Evolutionary conservation across 2,113 vertebrate genomes (phyloP), one percentile per base, ranked within the genome.

Genomic region (Promerops cafer): DNA sequence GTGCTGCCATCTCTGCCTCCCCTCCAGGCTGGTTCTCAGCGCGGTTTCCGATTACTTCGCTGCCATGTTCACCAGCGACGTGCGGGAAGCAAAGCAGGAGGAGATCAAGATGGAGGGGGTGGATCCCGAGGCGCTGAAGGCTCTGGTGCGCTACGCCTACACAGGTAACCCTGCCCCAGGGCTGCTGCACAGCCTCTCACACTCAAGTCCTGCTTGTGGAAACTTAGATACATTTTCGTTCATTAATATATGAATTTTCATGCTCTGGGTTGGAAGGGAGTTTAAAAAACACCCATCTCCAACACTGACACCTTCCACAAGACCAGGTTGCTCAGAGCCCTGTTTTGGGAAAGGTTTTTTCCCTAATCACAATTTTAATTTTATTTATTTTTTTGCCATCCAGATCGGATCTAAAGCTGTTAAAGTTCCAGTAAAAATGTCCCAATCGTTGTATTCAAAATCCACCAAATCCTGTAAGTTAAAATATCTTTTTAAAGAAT

Each of bases 41-140:
- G 98, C 99, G 6, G 99, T 98, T 49, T 99, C 99, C 2, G 99
- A 99, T 97, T 99, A 99, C 92, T 99, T 99, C 97, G 99, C 99
- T 70, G 99, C 99, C 8, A 99, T 99, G 99, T 99, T 99, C 98
- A 99, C 99, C 92, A 99, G 98, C 33, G 99, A 99, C 6, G 98
- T 99, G 68, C 97, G 98, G 70, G 99, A 99, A 94, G 99, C 99
- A 1, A 99, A 99, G 96, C 98, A 99, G 96, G 99, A 99, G 93
- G 99, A 99, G 97, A 98, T 99, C 96, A 99, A 98, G 96, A 99
- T 99, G 99, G 99, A 99, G 92, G 99, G 99, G 56, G 98, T 99
- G 39, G 99, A 99, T 89, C 99, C 99, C 0, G 98, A 99, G 47
- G 99, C 99, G 1, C 98, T 99, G 79, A 98, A 98, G 96, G 98